Conservation (phyloP, 1,140 invertebrate genomes). For the Bombus cullumanus region DNA sequence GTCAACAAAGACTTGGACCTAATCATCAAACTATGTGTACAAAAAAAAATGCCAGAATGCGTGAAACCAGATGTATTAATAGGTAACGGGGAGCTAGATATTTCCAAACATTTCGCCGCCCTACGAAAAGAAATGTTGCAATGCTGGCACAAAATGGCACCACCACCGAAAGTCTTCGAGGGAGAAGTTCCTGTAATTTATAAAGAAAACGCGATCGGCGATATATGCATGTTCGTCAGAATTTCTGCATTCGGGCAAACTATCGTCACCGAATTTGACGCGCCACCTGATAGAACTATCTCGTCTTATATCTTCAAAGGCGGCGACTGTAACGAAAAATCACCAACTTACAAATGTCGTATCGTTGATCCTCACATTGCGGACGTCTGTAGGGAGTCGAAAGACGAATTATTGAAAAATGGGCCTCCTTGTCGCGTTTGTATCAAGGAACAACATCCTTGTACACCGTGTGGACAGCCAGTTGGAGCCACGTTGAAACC, state of each 20-base stretch:
- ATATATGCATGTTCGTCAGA: slow-evolving; percentile 65
- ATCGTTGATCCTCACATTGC: slow-evolving; percentile 43
- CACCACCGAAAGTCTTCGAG: slow-evolving; percentile 70
- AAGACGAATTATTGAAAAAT: neutral
- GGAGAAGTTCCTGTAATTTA: slow-evolving; percentile 69
- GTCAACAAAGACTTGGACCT: slow-evolving; percentile 62
- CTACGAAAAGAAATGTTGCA: slow-evolving; percentile 74
- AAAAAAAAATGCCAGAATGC: slow-evolving; percentile 71
- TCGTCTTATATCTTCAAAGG: slow-evolving; percentile 69
- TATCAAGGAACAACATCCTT: slow-evolving; percentile 47
- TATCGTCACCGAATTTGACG: slow-evolving; percentile 76
- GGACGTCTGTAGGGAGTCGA: slow-evolving; percentile 21
- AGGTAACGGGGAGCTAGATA: slow-evolving; percentile 71
- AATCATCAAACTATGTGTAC: slow-evolving; percentile 64
- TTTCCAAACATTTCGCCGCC: slow-evolving; percentile 72
- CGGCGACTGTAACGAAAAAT: slow-evolving; percentile 39
- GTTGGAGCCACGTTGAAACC: slow-evolving; percentile 17
- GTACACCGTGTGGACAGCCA: slow-evolving; percentile 59
- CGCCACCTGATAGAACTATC: slow-evolving; percentile 12
- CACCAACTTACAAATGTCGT: slow-evolving; percentile 67
- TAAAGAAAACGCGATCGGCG: slow-evolving; percentile 55
- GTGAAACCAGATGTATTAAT: slow-evolving; percentile 72
- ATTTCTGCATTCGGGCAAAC: slow-evolving; percentile 74
- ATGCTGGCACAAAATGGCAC: slow-evolving; percentile 61
- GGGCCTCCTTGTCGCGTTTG: slow-evolving; percentile 51